Base-by-base conservation (phyloP, 2,888 invertebrate species). In the Harpalus rufipes region DNA sequence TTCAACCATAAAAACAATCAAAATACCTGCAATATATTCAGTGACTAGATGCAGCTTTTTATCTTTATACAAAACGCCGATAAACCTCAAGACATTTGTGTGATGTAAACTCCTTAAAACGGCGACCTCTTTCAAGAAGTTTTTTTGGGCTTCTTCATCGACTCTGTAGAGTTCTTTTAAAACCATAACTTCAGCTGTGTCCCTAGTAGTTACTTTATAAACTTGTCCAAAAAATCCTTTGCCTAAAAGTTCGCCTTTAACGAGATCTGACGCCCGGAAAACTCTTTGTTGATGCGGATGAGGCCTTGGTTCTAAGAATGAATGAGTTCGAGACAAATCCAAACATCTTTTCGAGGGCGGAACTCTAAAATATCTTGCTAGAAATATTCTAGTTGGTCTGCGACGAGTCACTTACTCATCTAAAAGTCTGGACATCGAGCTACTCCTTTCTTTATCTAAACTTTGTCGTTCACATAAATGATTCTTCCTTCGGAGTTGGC, bases 101-200 rank as follows among this genome's bases (percentile, higher is more conserved):
- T 98, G 98, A 88, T 95, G 94, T 86, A 98, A 92, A 65, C 97
- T 97, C 12, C 98, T 94, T 59, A 98, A 92, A 32, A 98, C 98
- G 2, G 98, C 98, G 84, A 98, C 96, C 94, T 98, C 98, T 91
- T 98, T 98, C 51, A 98, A 92, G 90, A 98, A 98, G 91, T 97
- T 97, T 88, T 96, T 95, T 90, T 98, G 98, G 0, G 98, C 98
- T 88, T 97, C 97, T 89, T 98, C 98, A 89, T 98, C 98, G 21
- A 98, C 96, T 83, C 97, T 84, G 63, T 86, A 96, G 84, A 98
- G 92, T 90, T 98, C 98, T 89, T 98, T 98, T 61, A 98, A 93
- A 87, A 98, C 98, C 98, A 98, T 98, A 65, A 97, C 96, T 91
- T 98, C 98, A 86, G 95, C 95, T 0, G 97, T 97, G 87, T 96